Evolutionary conservation across 2,888 invertebrate genomes (phyloP), one percentile per base, ranked within the genome.

Genomic region (Chalcosyrphus nemorum): DNA sequence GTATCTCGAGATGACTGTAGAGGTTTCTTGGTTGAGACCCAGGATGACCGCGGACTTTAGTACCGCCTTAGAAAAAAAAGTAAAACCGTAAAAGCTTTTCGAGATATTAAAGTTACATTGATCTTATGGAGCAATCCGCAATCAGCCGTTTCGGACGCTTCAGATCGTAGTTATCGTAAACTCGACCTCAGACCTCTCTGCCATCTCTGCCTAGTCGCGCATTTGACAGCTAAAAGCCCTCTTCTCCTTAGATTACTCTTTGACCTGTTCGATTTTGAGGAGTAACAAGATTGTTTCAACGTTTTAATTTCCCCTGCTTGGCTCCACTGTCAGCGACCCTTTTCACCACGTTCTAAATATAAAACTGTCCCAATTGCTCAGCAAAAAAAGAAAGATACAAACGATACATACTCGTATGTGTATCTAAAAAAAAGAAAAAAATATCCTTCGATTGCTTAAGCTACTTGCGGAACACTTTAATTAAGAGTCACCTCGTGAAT

Each of bases 381-480:
- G n/a, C n/a, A n/a, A n/a, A n/a, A n/a, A n/a, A n/a, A n/a, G n/a
- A n/a, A n/a, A n/a, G n/a, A n/a, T 41, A 27, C 59, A 61, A 15
- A 0, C 5, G 11, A 38, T 11, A 38, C 13, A 38, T 4, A n/a
- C 5, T 2, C 2, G 4, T 1, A n/a, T 13, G n/a, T 47, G n/a
- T 15, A 11, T 19, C 11, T 15, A 19, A 56, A 54, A 59, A 17
- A 13, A 6, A n/a, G n/a, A n/a, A n/a, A n/a, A n/a, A n/a, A n/a
- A n/a, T n/a, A 29, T 32, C 17, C 29, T 41, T 2, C 24, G 59
- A 75, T 56, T 81, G 43, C 61, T 47, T 54, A 38, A 61, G 75
- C 74, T 54, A 66, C 54, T 56, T 57, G 70, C 52, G 32, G 63
- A 63, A 43, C 63, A 52, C 50, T 50, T 70, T 71, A 76, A 81